Percentiles rank a stretch among this genome's conserved stretches.
phyloP scores from a whole-genome alignment of 1,140 invertebrate genomes.

The Zaprionus davidi region DNA sequence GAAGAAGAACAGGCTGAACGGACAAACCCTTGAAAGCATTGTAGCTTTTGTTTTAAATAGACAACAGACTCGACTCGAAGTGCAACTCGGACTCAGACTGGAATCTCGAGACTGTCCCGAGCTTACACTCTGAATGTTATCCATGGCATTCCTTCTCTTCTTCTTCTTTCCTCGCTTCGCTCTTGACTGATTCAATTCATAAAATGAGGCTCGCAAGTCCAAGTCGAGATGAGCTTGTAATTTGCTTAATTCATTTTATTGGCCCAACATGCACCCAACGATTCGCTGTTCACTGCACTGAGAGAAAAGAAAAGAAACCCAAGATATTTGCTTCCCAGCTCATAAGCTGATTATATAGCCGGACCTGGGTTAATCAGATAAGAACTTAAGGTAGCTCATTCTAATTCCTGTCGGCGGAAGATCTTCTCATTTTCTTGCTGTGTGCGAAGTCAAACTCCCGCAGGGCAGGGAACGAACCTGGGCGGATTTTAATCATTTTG shows the following conservation, averaged over 20 bases:
- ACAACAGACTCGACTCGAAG: constrained; percentile 15
- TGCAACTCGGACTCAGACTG: constrained; percentile 4
- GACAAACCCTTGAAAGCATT: constrained; percentile 75
- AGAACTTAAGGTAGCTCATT: background rate
- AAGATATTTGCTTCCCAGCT: background rate
- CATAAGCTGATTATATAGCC: background rate
- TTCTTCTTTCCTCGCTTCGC: constrained; percentile 28
- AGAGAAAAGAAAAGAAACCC: background rate
- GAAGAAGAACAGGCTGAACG: constrained; percentile 38
- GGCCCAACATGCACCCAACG: constrained; percentile 65
- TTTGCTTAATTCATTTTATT: constrained; percentile 82
- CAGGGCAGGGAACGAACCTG: constrained; percentile 1
- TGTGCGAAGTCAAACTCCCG: constrained; percentile 4
- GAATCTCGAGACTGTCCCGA: constrained; percentile 19
- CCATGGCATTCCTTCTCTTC: constrained; percentile 13
- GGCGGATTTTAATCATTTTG: constrained; percentile 74
- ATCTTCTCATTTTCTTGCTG: background rate
- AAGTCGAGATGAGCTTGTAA: constrained; percentile 71
- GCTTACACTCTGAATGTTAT: constrained; percentile 37
- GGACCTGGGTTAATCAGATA: background rate
- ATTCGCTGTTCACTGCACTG: background rate
- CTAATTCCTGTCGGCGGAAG: background rate
- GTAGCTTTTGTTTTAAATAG: constrained; percentile 65
- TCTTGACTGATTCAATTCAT: constrained; percentile 82
- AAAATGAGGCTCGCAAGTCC: constrained; percentile 45